Conservation (phyloP, 2,113 vertebrate species). For the Neofelis nebulosa region DNA sequence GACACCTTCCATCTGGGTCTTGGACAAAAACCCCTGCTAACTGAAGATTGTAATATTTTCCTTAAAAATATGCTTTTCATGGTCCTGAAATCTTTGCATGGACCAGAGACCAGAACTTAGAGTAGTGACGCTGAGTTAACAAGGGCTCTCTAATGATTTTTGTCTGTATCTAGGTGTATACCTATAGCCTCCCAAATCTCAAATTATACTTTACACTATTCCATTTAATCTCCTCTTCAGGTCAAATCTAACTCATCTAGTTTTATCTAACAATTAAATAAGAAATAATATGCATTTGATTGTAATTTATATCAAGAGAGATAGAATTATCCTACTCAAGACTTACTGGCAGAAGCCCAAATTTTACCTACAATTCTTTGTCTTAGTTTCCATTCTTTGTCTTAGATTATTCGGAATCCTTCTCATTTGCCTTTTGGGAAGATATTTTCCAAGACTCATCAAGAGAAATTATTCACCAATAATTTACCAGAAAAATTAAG, state of each 20-base stretch:
- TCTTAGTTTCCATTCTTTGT: background rate
- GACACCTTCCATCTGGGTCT: conserved; percentile 61
- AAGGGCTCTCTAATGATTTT: background rate
- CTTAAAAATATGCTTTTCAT: background rate
- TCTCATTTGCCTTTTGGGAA: background rate
- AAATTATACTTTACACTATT: background rate
- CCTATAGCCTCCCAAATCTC: background rate
- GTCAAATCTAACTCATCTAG: background rate
- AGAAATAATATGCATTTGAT: background rate
- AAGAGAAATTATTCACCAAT: background rate
- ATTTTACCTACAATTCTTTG: background rate
- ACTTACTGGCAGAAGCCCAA: background rate
- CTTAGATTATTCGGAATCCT: background rate
- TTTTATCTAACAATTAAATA: background rate
- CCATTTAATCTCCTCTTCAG: background rate
- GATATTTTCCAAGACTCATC: background rate
- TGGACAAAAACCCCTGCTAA: background rate
- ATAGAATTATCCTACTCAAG: background rate
- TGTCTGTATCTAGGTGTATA: background rate
- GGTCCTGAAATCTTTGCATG: background rate
- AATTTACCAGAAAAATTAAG: background rate
- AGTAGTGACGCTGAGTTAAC: background rate
- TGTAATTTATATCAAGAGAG: background rate
- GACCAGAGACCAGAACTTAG: background rate
- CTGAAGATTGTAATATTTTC: background rate